Percentiles rank a stretch among this genome's conserved stretches.
These are phyloP conservation scores for Xiphias gladius DNA, from an alignment of 2,113 vertebrate species.

Conservation along the genomic window DNA sequence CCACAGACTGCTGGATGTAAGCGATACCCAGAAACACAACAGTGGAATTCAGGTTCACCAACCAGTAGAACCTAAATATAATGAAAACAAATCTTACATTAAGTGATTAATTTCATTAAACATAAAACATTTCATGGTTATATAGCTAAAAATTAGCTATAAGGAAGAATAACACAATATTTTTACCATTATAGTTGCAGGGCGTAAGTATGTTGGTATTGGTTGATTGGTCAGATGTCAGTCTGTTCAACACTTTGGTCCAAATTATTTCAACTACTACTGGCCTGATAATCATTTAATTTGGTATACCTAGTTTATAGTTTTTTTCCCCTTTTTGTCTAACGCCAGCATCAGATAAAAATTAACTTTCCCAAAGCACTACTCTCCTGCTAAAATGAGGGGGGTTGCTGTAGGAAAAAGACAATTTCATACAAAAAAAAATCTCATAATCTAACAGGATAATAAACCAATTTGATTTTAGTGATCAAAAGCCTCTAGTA, in stretches of 20 bases:
- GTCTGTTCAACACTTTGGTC: neutral
- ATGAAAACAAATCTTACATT: constrained; percentile 15
- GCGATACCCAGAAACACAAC: constrained; percentile 93
- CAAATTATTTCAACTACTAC: neutral
- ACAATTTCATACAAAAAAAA: neutral
- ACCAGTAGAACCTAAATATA: constrained; percentile 90
- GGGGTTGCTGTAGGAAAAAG: too few relatives aligned
- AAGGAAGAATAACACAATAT: too few relatives aligned
- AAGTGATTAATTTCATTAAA: neutral
- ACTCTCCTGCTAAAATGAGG: too few relatives aligned
- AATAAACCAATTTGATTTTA: neutral
- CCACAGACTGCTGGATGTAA: constrained; percentile 91
- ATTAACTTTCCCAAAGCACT: too few relatives aligned
- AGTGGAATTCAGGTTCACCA: constrained; percentile 89
- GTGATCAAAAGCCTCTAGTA: neutral
- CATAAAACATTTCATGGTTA: neutral
- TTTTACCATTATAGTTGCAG: neutral
- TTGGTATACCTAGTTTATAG: too few relatives aligned
- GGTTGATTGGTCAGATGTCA: neutral
- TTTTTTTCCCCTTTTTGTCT: too few relatives aligned
- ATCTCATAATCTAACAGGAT: neutral
- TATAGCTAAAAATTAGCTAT: too few relatives aligned
- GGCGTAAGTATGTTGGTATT: too few relatives aligned
- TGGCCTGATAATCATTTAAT: neutral
- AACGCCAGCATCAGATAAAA: too few relatives aligned